Evolutionary conservation across 2,113 vertebrate genomes (phyloP).

Genomic region (Himantopus leucocephalus): DNA sequence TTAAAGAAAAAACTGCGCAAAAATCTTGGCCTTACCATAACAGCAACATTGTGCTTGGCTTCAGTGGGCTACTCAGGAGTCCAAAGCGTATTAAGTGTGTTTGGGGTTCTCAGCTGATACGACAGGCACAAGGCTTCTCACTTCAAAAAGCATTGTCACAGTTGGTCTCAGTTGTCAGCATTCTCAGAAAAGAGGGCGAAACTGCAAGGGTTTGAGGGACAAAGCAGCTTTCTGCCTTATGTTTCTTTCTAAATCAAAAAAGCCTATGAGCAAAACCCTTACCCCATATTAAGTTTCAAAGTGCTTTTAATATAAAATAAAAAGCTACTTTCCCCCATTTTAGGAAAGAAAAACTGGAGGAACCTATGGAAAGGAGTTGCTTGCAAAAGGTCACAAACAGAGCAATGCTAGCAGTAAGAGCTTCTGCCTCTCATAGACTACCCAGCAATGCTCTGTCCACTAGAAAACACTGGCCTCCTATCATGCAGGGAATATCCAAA

Average conservation of each 20-base stretch:
- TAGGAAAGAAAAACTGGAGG: not conserved
- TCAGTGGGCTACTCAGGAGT: not conserved
- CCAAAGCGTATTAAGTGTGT: not conserved
- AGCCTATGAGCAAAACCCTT: not conserved
- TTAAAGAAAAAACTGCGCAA: not conserved
- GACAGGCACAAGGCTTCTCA: not conserved
- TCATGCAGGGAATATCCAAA: not conserved
- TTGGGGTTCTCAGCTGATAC: not conserved
- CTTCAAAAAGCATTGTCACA: not conserved
- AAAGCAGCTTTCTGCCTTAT: not conserved
- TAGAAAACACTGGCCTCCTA: not conserved
- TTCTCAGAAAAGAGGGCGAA: not conserved
- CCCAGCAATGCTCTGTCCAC: not conserved
- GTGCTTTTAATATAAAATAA: not conserved
- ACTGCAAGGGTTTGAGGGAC: not conserved
- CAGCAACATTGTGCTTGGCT: conserved; percentile 45
- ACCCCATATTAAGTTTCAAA: not conserved
- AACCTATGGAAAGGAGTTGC: not conserved
- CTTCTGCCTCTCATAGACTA: not conserved
- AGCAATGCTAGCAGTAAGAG: not conserved
- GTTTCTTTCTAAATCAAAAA: not conserved
- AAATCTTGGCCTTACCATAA: conserved; percentile 16
- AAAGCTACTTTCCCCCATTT: not conserved
- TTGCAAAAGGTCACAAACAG: not conserved
- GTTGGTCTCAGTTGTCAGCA: not conserved